A percentile compares a stretch with the other conserved stretches of the same genome.
These are phyloP conservation scores for Pseudorhiza aurosa DNA, from an alignment of 30 jellyfish, hydroid and myxozoan genomes.

Conservation along the genomic window DNA sequence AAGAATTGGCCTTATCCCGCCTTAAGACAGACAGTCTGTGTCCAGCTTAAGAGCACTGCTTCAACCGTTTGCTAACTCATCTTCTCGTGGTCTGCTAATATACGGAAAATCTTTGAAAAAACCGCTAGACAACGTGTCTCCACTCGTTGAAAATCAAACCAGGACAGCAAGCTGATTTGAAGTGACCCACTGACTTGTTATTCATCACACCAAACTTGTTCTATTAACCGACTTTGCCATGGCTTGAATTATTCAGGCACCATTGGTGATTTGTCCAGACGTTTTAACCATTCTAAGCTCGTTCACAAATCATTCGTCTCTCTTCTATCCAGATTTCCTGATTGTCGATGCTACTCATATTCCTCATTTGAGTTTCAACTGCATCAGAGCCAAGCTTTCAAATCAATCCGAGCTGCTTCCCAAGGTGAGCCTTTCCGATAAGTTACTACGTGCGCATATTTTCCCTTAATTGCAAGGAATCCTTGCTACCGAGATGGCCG, in stretches of 20 bases:
- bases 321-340: too few relatives aligned
- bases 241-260: constrained; percentile 9
- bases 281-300: not conserved
- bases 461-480: too few relatives aligned
- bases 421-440: too few relatives aligned
- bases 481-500: too few relatives aligned
- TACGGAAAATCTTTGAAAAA: not conserved
- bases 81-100: not conserved
- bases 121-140: constrained; percentile 19
- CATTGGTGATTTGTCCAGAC: not conserved
- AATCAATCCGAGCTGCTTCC: too few relatives aligned
- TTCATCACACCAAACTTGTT: not conserved
- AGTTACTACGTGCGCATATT: too few relatives aligned
- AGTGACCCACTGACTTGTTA: not conserved
- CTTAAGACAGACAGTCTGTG: not conserved
- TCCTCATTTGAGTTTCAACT: too few relatives aligned
- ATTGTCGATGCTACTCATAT: too few relatives aligned
- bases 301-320: not conserved
- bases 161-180: not conserved
- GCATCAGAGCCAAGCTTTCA: too few relatives aligned
- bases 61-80: too few relatives aligned
- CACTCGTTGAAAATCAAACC: constrained; percentile 2
- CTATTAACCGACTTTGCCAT: not conserved
- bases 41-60: constrained; percentile 1
- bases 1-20: not conserved